Evolutionary conservation across 2,888 invertebrate genomes (phyloP).

Genomic region (Aleiodes leptofemur): DNA sequence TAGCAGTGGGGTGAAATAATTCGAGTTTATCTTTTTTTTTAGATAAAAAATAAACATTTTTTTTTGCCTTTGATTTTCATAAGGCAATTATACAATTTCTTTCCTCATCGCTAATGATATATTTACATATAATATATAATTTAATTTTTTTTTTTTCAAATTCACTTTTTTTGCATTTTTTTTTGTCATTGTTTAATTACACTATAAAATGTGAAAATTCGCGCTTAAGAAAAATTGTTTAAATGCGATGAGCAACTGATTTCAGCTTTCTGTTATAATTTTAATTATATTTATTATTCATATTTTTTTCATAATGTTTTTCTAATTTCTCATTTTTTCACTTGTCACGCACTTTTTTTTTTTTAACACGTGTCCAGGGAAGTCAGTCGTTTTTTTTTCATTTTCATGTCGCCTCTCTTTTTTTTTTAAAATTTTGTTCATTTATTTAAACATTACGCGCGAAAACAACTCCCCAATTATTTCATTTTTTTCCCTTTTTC

Average conservation of each 20-base stretch:
- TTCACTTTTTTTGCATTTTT: constrained; percentile 35
- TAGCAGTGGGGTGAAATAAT: too few species aligned
- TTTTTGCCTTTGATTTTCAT: too few species aligned
- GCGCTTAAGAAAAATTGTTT: constrained; percentile 60
- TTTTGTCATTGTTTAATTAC: constrained; percentile 43
- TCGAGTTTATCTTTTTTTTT: too few species aligned
- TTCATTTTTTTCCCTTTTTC: constrained; percentile 47
- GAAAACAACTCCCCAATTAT: constrained; percentile 53
- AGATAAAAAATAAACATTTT: too few species aligned
- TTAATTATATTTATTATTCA: constrained; percentile 43
- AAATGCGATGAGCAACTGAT: constrained; percentile 61
- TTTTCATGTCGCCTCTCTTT: constrained; percentile 1
- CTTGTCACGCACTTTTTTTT: constrained; percentile 49
- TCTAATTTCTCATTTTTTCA: constrained; percentile 46
- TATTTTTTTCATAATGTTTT: constrained; percentile 36
- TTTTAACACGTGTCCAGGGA: constrained; percentile 38
- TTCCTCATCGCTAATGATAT: too few species aligned
- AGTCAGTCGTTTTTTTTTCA: constrained; percentile 40
- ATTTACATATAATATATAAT: too few species aligned
- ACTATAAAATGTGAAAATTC: constrained; percentile 63
- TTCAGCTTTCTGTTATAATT: constrained; percentile 50
- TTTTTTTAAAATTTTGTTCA: constrained; percentile 32
- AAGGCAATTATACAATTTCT: too few species aligned
- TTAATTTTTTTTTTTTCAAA: constrained; percentile 9
- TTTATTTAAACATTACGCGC: constrained; percentile 41